These are phyloP conservation scores for Chrysomela aeneicollis DNA, from an alignment of 2,888 invertebrate genomes.

Conservation along the genomic window DNA sequence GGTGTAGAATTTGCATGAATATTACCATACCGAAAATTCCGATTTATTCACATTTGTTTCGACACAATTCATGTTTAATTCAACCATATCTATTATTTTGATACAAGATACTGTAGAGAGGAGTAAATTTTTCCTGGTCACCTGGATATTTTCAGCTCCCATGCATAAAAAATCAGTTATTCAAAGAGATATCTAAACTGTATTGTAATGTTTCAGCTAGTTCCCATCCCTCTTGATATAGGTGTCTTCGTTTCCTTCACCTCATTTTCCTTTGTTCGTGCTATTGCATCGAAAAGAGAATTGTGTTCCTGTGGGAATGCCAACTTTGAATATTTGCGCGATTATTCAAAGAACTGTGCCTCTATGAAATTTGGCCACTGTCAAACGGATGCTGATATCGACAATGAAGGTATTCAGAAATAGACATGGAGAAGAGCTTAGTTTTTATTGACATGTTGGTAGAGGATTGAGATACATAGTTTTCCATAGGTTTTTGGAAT, in stretches of 20 bases:
- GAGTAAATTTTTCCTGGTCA: no score
- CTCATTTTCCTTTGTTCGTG: constrained; percentile 22
- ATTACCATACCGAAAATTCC: no score
- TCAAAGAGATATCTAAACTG: no score
- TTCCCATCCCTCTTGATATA: background rate
- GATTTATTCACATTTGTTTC: no score
- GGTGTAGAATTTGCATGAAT: no score
- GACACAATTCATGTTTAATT: no score
- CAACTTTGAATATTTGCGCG: background rate
- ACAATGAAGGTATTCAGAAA: background rate
- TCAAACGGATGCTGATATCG: background rate
- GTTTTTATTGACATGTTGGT: background rate
- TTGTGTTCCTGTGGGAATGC: constrained; percentile 11
- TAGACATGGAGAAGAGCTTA: background rate
- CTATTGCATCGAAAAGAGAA: constrained; percentile 17
- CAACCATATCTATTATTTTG: no score
- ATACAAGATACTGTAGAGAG: no score
- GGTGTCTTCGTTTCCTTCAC: constrained; percentile 23
- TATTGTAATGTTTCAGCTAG: background rate
- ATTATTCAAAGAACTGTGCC: background rate
- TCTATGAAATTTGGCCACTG: background rate
- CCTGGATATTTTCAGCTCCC: no score
- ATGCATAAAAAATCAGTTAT: background rate
- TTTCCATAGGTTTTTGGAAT: no score
- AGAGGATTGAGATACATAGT: no score